These are phyloP conservation scores for Stichodactyla mertensii DNA, from an alignment of 64 coral and sea anemone species.

Conservation along the genomic window DNA sequence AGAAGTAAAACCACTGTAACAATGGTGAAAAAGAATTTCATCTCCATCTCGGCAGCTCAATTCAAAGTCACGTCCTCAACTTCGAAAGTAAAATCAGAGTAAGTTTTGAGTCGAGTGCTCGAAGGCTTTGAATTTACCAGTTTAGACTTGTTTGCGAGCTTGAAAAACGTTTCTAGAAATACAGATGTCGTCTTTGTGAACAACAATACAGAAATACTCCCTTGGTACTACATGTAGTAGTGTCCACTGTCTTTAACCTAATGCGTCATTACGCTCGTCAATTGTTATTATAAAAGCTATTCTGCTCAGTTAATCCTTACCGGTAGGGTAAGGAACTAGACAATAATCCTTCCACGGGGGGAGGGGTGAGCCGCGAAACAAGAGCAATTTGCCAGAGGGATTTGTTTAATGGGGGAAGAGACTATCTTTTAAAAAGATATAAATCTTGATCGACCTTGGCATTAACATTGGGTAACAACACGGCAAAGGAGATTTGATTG, in stretches of 20 bases:
- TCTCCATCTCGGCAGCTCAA: neutral
- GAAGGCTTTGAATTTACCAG: neutral
- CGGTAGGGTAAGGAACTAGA: neutral
- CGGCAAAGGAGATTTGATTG: neutral
- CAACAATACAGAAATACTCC: neutral
- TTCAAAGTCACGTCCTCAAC: neutral
- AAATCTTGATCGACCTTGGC: neutral
- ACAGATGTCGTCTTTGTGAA: neutral
- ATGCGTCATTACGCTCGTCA: slow-evolving; percentile 11
- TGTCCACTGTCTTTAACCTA: neutral
- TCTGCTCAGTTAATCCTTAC: neutral
- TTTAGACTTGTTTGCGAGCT: neutral
- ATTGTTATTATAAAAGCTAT: slow-evolving; percentile 3
- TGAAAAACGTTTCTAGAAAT: neutral
- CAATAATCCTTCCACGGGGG: neutral
- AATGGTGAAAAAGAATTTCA: neutral
- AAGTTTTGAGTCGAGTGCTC: neutral
- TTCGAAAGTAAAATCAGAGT: neutral
- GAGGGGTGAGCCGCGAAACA: neutral
- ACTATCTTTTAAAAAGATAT: neutral
- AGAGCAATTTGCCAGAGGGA: neutral
- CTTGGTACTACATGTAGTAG: neutral
- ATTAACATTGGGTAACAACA: slow-evolving; percentile 1
- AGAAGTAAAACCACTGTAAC: neutral
- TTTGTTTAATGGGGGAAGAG: neutral